Evolutionary conservation across 1,140 invertebrate genomes (phyloP).

Genomic region (Ptiloglossa arizonensis): DNA sequence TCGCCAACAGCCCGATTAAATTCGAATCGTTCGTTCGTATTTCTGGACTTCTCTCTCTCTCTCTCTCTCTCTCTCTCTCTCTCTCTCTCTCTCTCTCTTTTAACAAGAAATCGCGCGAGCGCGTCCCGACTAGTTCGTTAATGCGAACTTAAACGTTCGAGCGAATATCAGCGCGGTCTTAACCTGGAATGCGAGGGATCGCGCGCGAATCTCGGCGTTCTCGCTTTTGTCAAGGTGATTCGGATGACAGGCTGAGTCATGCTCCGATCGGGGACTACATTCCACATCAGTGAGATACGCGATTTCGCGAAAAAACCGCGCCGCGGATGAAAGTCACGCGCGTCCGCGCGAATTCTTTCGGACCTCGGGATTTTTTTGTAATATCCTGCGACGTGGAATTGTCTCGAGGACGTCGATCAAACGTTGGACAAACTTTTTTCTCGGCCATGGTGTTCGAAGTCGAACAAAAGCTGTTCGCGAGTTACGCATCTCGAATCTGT

Average conservation of each 20-base stretch:
- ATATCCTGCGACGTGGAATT: neutral
- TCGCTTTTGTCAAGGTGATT: constrained; percentile 59
- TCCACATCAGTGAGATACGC: constrained; percentile 54
- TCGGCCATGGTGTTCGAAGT: too few relatives aligned
- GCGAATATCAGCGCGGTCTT: constrained; percentile 32
- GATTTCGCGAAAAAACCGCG: constrained; percentile 64
- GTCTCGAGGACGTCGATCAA: constrained; percentile 27
- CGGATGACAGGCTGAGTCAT: constrained; percentile 62
- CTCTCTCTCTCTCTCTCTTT: too few relatives aligned
- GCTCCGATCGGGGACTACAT: constrained; percentile 51
- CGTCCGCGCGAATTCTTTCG: constrained; percentile 38
- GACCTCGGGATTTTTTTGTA: constrained; percentile 30
- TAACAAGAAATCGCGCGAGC: constrained; percentile 8
- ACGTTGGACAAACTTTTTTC: neutral
- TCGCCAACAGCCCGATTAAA: too few relatives aligned
- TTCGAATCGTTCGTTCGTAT: too few relatives aligned
- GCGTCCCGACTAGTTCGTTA: constrained; percentile 34
- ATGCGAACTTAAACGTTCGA: neutral
- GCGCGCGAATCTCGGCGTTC: constrained; percentile 42
- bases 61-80: too few relatives aligned
- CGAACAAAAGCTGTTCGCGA: too few relatives aligned
- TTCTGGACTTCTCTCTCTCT: too few relatives aligned
- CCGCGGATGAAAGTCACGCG: constrained; percentile 48
- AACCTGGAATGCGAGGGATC: constrained; percentile 64
- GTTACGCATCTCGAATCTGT: too few relatives aligned